phyloP scores from a whole-genome alignment of 2,113 vertebrate genomes.

The Chionis minor region DNA sequence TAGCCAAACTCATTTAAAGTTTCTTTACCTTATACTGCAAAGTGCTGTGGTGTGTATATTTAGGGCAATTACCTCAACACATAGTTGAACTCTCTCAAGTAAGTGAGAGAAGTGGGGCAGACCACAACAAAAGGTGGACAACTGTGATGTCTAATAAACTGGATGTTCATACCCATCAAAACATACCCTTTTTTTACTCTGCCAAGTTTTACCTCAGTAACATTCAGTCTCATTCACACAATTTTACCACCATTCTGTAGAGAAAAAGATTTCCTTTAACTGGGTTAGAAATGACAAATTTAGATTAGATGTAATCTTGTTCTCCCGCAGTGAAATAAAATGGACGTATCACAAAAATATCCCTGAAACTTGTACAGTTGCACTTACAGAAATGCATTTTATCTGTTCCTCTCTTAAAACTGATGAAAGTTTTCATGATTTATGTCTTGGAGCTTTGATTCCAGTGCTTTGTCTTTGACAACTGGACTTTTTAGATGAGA shows the following conservation, averaged over 20 bases:
- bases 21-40: background rate
- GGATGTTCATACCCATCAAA: background rate
- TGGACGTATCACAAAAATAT: background rate
- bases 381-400: background rate
- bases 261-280: background rate
- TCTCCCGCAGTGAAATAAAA: background rate
- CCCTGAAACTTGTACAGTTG: background rate
- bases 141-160: background rate
- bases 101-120: background rate
- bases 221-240: background rate
- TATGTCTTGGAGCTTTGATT: background rate
- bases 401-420: background rate
- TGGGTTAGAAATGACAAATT: background rate
- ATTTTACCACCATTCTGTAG: background rate
- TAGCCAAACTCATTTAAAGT: background rate
- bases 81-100: background rate
- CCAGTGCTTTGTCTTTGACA: background rate
- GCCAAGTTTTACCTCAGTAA: background rate
- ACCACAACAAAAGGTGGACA: background rate
- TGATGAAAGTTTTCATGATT: background rate
- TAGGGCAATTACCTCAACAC: background rate
- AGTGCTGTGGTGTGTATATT: background rate
- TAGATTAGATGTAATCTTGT: background rate
- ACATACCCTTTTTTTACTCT: background rate
- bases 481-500: background rate